Evolutionary conservation across 1,140 invertebrate genomes (phyloP).

Genomic region (Drosophila sp.): DNA sequence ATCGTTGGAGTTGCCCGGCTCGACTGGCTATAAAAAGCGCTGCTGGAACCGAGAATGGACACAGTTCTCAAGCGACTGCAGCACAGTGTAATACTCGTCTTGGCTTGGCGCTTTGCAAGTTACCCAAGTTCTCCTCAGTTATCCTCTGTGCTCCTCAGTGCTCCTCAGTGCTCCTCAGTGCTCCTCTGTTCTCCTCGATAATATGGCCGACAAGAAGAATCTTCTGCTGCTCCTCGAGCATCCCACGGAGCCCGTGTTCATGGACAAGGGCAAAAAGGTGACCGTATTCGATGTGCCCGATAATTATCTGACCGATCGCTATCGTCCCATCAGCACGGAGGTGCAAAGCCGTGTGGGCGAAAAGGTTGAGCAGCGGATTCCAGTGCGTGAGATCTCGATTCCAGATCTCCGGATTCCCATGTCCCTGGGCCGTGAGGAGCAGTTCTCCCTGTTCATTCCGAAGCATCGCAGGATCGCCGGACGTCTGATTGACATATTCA

Average conservation of each 20-base stretch:
- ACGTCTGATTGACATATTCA: conserved; percentile 90
- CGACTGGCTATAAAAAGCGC: conserved; percentile 33
- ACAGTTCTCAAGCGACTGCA: conserved; percentile 37
- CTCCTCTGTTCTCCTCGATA: too few species aligned
- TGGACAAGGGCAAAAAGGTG: conserved; percentile 87
- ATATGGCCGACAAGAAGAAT: conserved; percentile 84
- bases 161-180: too few species aligned
- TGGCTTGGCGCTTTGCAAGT: too few species aligned
- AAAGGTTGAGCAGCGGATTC: conserved; percentile 86
- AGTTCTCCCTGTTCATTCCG: conserved; percentile 91
- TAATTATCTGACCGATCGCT: conserved; percentile 88
- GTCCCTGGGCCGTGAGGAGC: conserved; percentile 88
- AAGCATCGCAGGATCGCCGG: conserved; percentile 89
- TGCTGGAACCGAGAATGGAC: not conserved
- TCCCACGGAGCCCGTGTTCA: conserved; percentile 90
- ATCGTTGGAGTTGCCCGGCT: not conserved
- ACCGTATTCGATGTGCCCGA: conserved; percentile 88
- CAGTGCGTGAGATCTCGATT: conserved; percentile 87
- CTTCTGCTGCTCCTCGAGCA: conserved; percentile 89
- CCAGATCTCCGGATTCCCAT: conserved; percentile 89
- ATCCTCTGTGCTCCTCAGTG: too few species aligned
- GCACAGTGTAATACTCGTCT: conserved; percentile 1
- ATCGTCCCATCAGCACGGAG: conserved; percentile 85
- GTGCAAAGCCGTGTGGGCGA: conserved; percentile 86
- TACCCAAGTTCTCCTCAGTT: too few species aligned